These are phyloP conservation scores for Pristionchus arcanus DNA, from an alignment of 2,888 invertebrate genomes.

Conservation along the genomic window DNA sequence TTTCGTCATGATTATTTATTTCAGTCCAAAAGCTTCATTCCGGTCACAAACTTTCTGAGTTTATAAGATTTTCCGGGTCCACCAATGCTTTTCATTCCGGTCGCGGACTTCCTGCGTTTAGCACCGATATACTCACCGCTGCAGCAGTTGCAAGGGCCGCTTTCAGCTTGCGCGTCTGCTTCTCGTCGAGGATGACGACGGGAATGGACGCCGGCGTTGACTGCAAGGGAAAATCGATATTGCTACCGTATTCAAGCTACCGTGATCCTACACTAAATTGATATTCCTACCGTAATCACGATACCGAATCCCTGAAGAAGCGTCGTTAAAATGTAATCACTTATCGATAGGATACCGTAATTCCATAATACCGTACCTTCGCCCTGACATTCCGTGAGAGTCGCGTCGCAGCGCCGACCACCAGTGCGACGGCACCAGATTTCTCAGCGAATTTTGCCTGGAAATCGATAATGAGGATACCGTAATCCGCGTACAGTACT, in stretches of 20 bases:
- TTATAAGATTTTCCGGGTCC: neutral
- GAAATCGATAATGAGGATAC: conserved; percentile 29
- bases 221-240: conserved; percentile 58
- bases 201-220: conserved; percentile 67
- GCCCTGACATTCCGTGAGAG: conserved; percentile 53
- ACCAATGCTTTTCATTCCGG: neutral
- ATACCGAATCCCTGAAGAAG: too few species aligned
- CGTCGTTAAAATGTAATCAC: too few species aligned
- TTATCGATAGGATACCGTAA: too few species aligned
- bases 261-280: neutral
- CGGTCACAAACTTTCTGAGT: too few species aligned
- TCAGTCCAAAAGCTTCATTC: too few species aligned
- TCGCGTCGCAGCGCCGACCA: conserved; percentile 67
- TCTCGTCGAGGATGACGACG: conserved; percentile 69
- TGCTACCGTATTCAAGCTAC: neutral
- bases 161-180: conserved; percentile 64
- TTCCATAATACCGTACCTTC: neutral
- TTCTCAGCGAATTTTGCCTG: conserved; percentile 70
- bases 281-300: conserved; percentile 3
- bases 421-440: conserved; percentile 70
- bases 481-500: neutral
- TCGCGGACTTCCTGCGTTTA: neutral
- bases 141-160: conserved; percentile 58
- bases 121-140: conserved; percentile 38
- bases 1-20: too few species aligned